Percentiles rank a stretch among this genome's conserved stretches.
Evolutionary conservation across 2,888 invertebrate species (phyloP).

Genomic region (Mayetiola destructor): DNA sequence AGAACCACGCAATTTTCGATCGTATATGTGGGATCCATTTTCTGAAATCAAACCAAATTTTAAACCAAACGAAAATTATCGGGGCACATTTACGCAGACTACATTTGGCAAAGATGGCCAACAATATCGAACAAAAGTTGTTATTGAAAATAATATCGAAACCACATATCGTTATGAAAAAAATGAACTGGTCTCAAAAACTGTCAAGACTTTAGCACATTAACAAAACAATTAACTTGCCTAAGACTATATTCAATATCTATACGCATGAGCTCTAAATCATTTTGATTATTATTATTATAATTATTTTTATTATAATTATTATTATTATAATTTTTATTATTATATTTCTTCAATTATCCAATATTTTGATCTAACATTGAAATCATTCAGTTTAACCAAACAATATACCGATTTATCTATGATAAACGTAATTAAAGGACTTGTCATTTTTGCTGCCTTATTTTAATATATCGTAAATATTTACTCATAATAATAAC

Average conservation of each 20-base stretch:
- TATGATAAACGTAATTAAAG: too few species aligned
- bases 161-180: constrained; percentile 2
- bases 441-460: too few species aligned
- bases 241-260: neutral
- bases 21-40: constrained; percentile 4
- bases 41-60: neutral
- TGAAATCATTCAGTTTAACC: too few species aligned
- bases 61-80: neutral
- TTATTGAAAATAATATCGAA: constrained; percentile 6
- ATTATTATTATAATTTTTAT: too few species aligned
- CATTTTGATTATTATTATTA: too few species aligned
- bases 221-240: neutral
- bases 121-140: neutral
- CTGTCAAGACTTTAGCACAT: neutral
- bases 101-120: constrained; percentile 6
- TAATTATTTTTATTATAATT: too few species aligned
- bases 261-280: too few species aligned
- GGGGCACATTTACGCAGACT: neutral
- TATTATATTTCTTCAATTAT: too few species aligned
- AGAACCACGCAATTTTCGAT: constrained; percentile 5
- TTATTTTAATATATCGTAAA: too few species aligned
- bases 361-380: too few species aligned
- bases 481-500: too few species aligned
- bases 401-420: too few species aligned
- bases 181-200: constrained; percentile 11